Base-by-base conservation (phyloP, 1,140 invertebrate species). In the Drosophila pseudoobscura region DNA sequence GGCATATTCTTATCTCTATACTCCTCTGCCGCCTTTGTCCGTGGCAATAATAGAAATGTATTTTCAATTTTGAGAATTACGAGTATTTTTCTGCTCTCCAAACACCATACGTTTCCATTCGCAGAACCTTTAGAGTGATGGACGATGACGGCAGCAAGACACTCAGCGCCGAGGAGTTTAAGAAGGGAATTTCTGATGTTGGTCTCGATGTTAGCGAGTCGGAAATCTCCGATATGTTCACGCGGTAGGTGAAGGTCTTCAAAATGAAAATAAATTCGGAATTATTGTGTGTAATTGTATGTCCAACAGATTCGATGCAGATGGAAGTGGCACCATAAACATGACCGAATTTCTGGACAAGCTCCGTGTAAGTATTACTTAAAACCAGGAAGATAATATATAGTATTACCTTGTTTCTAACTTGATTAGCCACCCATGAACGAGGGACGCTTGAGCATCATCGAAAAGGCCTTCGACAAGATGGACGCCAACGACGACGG, bases 121-220 rank as follows among this genome's bases (percentile, higher is more conserved):
- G 22, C 90, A 97, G 98, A 91, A 92, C 96, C 60, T 99, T 99
- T 89, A 95, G 97, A 35, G 93, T 96, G 50, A 97, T 99, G 95
- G 98, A 99, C 89, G 96, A 98, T 62, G 97, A 99, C 92, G 95
- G 95, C 22, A 98, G 95, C 91, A 96, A 96, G 82, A 93, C 94
- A 41, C 91, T 99, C 6, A 97, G 94, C 79, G 92, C 94, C 13
- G 95, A 97, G 47, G 97, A 99, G 91, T 98, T 99, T 83, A 91
- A 92, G 1, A 94, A 92, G 17, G 97, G 97, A 8, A 92, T 99
- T 22, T 92, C 93, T 29, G 96, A 98, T 62, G 94, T 95, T 22
- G 97, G 96, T 1, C 84, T 99, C 26, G 94, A 95, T 6, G 78
- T 96, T 1, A 92, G 90, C 1, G 93, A 95, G 1, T 94, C 94